Conservation (phyloP, 2,113 vertebrate genomes). For the Pachypanchax playfairii region DNA sequence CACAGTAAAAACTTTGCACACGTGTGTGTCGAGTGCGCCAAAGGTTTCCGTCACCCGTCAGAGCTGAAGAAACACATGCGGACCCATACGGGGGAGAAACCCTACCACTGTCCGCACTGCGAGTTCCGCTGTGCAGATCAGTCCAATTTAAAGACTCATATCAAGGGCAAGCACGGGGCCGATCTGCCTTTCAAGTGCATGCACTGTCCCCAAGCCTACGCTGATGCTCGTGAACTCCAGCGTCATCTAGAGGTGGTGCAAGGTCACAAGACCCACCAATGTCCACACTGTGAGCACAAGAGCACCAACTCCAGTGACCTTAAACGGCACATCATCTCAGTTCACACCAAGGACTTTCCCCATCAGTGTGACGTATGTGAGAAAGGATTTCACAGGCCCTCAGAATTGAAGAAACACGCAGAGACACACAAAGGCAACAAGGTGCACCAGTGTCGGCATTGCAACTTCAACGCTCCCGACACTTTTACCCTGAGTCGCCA, state of each 20-base stretch:
- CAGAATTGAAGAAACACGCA: conserved; percentile 97
- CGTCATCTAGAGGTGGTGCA: conserved; percentile 93
- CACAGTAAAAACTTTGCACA: conserved; percentile 98
- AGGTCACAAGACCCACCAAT: conserved; percentile 98
- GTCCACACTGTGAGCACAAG: conserved; percentile 98
- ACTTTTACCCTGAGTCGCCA: conserved; percentile 97
- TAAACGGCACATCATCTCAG: conserved; percentile 97
- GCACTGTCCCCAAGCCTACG: conserved; percentile 95
- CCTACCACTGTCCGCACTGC: conserved; percentile 96
- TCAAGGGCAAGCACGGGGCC: conserved; percentile 95
- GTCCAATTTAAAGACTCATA: conserved; percentile 99
- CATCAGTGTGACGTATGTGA: conserved; percentile 99
- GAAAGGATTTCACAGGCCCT: conserved; percentile 97
- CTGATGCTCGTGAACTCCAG: conserved; percentile 92
- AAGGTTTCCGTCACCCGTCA: conserved; percentile 97
- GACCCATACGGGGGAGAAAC: conserved; percentile 98
- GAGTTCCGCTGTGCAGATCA: conserved; percentile 96
- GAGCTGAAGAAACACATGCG: conserved; percentile 99
- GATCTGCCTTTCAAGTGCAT: conserved; percentile 95
- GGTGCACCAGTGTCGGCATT: conserved; percentile 97
- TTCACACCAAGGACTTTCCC: conserved; percentile 99
- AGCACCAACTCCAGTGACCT: conserved; percentile 99
- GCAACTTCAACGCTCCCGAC: conserved; percentile 97
- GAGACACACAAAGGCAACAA: conserved; percentile 97
- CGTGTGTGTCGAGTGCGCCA: conserved; percentile 97